Percentiles rank a stretch among this genome's conserved stretches.
Evolutionary conservation across 2,888 invertebrate genomes (phyloP).

Genomic region (Trissolcus japonicus): DNA sequence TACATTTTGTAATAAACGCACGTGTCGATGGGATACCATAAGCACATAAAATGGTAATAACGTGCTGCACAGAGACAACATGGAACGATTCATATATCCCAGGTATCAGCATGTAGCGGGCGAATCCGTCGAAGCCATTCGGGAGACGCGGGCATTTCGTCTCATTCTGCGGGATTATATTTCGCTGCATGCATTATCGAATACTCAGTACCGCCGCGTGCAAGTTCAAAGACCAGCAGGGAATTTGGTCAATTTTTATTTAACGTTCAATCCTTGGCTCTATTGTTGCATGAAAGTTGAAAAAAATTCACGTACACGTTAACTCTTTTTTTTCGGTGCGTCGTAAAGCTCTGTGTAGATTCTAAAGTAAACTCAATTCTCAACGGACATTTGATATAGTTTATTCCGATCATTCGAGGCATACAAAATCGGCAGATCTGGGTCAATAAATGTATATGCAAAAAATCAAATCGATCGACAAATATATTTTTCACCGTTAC

Average conservation of each 20-base stretch:
- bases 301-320: too few relatives aligned
- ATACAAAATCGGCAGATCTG: too few relatives aligned
- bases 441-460: too few relatives aligned
- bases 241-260: constrained; percentile 62
- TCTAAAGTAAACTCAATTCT: too few relatives aligned
- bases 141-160: constrained; percentile 56
- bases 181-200: constrained; percentile 65
- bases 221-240: constrained; percentile 60
- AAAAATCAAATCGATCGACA: too few relatives aligned
- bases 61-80: constrained; percentile 22
- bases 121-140: constrained; percentile 57
- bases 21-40: constrained; percentile 50
- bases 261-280: constrained; percentile 65
- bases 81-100: constrained; percentile 40
- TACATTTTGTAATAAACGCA: constrained; percentile 52
- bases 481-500: constrained; percentile 5
- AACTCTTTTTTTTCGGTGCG: too few relatives aligned
- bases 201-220: constrained; percentile 57
- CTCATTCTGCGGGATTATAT: constrained; percentile 63
- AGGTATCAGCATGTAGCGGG: constrained; percentile 43
- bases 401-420: too few relatives aligned
- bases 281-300: too few relatives aligned
- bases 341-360: too few relatives aligned
- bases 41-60: constrained; percentile 57
- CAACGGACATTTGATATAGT: too few relatives aligned